Conservation (phyloP, 2,888 invertebrate species). For the Laspeyria flexula region DNA sequence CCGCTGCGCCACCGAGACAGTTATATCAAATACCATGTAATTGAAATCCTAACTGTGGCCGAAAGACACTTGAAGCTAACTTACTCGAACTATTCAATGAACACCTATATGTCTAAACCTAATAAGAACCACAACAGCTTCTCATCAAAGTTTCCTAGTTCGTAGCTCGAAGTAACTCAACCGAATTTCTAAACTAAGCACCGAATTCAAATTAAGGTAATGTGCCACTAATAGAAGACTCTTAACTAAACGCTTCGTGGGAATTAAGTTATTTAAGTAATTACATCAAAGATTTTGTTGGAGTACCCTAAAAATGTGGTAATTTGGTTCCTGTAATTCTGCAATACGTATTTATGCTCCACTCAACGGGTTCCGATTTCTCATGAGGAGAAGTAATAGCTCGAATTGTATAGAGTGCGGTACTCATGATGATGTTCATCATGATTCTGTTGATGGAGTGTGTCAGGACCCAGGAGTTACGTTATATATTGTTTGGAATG, state of each 20-base stretch:
- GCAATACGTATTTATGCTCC: too few relatives aligned
- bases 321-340: too few relatives aligned
- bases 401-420: too few relatives aligned
- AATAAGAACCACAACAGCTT: not conserved
- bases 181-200: not conserved
- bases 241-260: not conserved
- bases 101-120: not conserved
- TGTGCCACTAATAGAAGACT: not conserved
- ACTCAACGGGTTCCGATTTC: too few relatives aligned
- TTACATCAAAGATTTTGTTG: not conserved
- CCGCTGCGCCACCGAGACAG: too few relatives aligned
- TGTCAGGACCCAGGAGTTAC: too few relatives aligned
- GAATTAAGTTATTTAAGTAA: not conserved
- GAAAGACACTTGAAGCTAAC: not conserved
- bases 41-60: not conserved
- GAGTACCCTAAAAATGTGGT: too few relatives aligned
- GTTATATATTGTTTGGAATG: too few relatives aligned
- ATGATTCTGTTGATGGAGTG: too few relatives aligned
- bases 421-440: too few relatives aligned
- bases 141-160: not conserved
- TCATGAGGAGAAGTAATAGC: too few relatives aligned
- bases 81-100: not conserved
- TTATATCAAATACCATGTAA: too few relatives aligned
- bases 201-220: not conserved
- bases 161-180: conserved; percentile 1